Evolutionary conservation across 2,888 invertebrate species (phyloP).

Genomic region (Acrobeloides nanus): DNA sequence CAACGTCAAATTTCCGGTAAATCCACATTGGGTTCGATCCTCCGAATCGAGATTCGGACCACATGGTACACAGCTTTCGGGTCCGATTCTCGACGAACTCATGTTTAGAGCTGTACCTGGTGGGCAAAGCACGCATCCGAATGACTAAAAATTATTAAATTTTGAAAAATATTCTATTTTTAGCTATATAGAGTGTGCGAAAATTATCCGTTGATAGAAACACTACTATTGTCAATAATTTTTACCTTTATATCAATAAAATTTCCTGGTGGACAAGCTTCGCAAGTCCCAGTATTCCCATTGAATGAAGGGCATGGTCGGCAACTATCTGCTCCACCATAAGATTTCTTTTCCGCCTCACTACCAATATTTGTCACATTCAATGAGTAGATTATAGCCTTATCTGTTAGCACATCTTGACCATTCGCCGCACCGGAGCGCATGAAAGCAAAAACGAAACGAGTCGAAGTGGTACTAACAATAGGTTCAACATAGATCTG

Average conservation of each 20-base stretch:
- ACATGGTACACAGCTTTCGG: slow-evolving; percentile 30
- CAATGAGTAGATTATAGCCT: slow-evolving; percentile 59
- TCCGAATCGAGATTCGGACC: slow-evolving; percentile 36
- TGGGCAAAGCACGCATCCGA: slow-evolving; percentile 58
- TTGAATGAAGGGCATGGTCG: slow-evolving; percentile 51
- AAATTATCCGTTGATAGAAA: no score
- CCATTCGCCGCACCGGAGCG: slow-evolving; percentile 33
- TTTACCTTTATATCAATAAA: slow-evolving; percentile 55
- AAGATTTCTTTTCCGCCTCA: slow-evolving; percentile 5
- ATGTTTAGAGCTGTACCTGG: slow-evolving; percentile 47
- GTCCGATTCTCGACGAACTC: slow-evolving; percentile 26
- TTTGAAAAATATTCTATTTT: not conserved
- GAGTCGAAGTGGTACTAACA: slow-evolving; percentile 27
- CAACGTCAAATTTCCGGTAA: slow-evolving; percentile 47
- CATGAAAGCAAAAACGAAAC: slow-evolving; percentile 45
- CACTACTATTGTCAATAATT: no score
- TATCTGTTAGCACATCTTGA: slow-evolving; percentile 51
- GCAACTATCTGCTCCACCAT: slow-evolving; percentile 61
- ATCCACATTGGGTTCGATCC: slow-evolving; percentile 49
- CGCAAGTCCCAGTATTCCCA: slow-evolving; percentile 54
- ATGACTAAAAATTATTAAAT: slow-evolving; percentile 9
- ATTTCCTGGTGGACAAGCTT: slow-evolving; percentile 60
- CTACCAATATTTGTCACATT: slow-evolving; percentile 59
- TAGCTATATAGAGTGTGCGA: not conserved
- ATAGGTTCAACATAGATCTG: slow-evolving; percentile 34